phyloP scores from a whole-genome alignment of 2,113 vertebrate species.

The Monarcha castaneiventris region DNA sequence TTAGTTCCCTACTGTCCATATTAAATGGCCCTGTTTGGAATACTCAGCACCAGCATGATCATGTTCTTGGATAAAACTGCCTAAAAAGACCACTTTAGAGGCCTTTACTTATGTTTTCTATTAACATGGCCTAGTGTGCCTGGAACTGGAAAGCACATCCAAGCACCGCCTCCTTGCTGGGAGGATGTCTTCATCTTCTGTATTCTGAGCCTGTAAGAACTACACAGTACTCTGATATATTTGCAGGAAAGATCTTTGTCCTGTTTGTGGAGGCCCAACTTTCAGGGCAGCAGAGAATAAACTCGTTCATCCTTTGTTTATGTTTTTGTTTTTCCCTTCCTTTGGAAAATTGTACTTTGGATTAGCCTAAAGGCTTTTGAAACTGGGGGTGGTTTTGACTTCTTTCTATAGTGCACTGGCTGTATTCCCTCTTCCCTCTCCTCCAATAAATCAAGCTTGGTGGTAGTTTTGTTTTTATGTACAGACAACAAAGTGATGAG shows the following conservation, averaged over 20 bases:
- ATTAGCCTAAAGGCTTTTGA: not conserved
- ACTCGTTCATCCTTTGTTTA: not conserved
- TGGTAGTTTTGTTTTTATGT: not conserved
- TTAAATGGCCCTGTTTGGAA: not conserved
- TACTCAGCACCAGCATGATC: not conserved
- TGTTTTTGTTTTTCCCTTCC: not conserved
- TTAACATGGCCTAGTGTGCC: not conserved
- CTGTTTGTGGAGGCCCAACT: not conserved
- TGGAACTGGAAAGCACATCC: not conserved
- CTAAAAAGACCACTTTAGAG: not conserved
- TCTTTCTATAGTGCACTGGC: not conserved
- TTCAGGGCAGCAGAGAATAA: not conserved
- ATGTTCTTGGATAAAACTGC: not conserved
- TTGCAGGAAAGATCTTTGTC: not conserved
- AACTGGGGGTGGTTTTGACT: not conserved
- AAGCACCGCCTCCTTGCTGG: not conserved
- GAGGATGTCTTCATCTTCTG: not conserved
- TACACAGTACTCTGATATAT: not conserved
- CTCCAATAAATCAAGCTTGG: not conserved
- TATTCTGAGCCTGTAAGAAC: not conserved
- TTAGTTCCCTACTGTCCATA: not conserved
- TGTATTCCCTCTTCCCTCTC: not conserved
- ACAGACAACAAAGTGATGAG: not conserved
- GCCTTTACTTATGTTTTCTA: not conserved
- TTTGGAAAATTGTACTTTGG: not conserved